phyloP scores from a whole-genome alignment of 2,797 vertebrate species.

The Prunella strophiata region DNA sequence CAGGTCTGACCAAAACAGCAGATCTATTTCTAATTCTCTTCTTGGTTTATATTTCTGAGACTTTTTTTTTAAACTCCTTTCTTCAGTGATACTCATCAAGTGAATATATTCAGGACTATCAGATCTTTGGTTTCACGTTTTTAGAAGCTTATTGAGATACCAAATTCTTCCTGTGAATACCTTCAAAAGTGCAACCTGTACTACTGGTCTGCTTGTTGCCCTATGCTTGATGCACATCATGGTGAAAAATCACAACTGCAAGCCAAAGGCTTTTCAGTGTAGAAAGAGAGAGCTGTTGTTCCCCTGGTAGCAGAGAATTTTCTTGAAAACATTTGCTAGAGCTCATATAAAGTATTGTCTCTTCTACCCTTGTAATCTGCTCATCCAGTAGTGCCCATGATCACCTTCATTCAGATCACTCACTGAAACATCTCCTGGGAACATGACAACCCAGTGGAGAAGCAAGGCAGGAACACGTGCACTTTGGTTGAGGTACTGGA shows the following conservation, averaged over 20 bases:
- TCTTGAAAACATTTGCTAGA: background rate
- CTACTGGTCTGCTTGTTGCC: accelerated
- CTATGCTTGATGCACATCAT: accelerated
- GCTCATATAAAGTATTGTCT: background rate
- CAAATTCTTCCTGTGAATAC: background rate
- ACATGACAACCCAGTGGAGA: background rate
- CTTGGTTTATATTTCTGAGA: background rate
- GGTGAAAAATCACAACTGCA: background rate
- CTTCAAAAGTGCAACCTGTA: background rate
- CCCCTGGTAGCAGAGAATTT: background rate
- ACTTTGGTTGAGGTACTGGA: background rate
- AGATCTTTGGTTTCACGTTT: background rate
- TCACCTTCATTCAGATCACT: background rate
- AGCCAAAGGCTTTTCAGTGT: background rate
- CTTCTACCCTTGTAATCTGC: background rate
- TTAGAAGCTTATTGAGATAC: background rate
- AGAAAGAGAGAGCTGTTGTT: background rate
- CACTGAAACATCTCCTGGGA: background rate
- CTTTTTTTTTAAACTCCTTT: background rate
- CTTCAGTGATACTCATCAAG: background rate
- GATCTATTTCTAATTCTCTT: background rate
- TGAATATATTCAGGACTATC: background rate
- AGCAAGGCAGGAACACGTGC: background rate
- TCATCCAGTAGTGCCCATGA: background rate
- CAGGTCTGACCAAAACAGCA: background rate